Evolutionary conservation across 2,888 invertebrate species (phyloP).

Genomic region (Chloromyia formosa): DNA sequence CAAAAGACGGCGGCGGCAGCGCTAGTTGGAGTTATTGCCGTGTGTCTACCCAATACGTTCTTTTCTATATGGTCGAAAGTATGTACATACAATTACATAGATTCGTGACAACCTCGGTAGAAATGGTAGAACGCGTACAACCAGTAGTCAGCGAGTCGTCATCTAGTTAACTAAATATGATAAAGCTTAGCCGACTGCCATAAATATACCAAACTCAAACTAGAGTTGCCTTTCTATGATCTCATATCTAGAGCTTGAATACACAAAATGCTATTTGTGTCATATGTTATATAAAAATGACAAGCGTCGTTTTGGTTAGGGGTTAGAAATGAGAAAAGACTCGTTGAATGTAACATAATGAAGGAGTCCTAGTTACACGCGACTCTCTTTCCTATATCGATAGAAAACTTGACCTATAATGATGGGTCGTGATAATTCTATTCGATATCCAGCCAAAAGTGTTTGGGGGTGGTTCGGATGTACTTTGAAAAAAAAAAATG

Average conservation of each 20-base stretch:
- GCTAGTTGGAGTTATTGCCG: no score
- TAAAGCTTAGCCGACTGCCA: not conserved
- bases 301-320: no score
- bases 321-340: no score
- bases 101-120: not conserved
- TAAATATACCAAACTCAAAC: slow-evolving; percentile 17
- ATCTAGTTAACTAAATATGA: not conserved
- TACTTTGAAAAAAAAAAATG: no score
- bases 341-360: no score
- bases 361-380: no score
- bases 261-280: slow-evolving; percentile 24
- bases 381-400: no score
- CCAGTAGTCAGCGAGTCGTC: not conserved
- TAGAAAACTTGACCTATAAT: no score
- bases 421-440: no score
- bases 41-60: no score
- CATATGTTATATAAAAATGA: not conserved
- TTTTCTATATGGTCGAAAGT: not conserved
- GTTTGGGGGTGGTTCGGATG: no score
- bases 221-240: slow-evolving; percentile 20
- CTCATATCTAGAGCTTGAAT: slow-evolving; percentile 23
- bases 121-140: slow-evolving; percentile 12
- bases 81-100: not conserved
- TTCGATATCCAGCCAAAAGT: no score
- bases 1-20: not conserved